Percentiles rank a stretch among this genome's conserved stretches.
phyloP scores from a whole-genome alignment of 2,113 vertebrate genomes.

The Brachyhypopomus gauderio region DNA sequence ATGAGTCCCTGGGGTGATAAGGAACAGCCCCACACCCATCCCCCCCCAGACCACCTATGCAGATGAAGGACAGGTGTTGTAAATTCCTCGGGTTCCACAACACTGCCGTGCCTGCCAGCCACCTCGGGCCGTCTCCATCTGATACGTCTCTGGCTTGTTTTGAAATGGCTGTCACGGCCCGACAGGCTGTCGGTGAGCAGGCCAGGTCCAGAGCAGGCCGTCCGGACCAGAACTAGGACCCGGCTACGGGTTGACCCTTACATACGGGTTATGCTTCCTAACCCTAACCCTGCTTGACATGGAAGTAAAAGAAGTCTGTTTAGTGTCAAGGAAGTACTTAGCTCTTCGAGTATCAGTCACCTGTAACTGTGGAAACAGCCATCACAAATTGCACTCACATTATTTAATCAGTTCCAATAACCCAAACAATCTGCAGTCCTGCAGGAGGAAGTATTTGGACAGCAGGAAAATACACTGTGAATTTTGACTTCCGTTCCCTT shows the following conservation, averaged over 20 bases:
- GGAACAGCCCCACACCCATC: slow-evolving; percentile 18
- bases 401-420: too few species aligned
- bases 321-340: too few species aligned
- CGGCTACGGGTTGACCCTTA: too few species aligned
- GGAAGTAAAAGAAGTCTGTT: too few species aligned
- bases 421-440: too few species aligned
- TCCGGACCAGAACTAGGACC: too few species aligned
- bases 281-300: too few species aligned
- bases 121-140: slow-evolving; percentile 75
- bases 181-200: slow-evolving; percentile 26
- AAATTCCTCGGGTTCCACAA: slow-evolving; percentile 76
- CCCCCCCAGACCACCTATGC: slow-evolving; percentile 71
- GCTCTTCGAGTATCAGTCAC: too few species aligned
- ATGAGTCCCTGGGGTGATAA: slow-evolving; percentile 62
- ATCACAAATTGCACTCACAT: too few species aligned
- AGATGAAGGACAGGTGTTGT: slow-evolving; percentile 79
- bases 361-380: too few species aligned
- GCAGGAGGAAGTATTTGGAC: too few species aligned
- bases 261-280: too few species aligned
- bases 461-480: background rate
- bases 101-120: slow-evolving; percentile 71
- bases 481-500: background rate
- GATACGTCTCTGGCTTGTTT: slow-evolving; percentile 71
- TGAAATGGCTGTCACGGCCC: slow-evolving; percentile 68
- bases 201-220: background rate